phyloP scores from a whole-genome alignment of 1,140 invertebrate genomes.

The Sweltsa coloradensis region DNA sequence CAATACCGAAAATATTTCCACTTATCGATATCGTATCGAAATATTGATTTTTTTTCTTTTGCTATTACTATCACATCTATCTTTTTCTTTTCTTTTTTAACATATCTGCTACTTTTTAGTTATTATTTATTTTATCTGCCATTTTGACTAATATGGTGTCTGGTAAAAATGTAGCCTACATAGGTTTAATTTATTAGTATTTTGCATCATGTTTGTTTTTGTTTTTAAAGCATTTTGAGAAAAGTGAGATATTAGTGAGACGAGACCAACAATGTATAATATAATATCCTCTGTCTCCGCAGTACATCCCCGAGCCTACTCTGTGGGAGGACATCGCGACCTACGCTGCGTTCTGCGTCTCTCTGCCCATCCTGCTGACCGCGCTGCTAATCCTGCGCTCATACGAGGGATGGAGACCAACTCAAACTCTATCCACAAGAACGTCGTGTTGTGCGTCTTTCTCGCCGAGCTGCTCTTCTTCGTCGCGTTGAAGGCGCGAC shows the following conservation, averaged over 20 bases:
- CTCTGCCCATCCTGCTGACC: slow-evolving; percentile 63
- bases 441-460: slow-evolving; percentile 80
- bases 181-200: too few species aligned
- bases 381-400: slow-evolving; percentile 57
- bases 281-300: slow-evolving; percentile 16
- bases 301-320: slow-evolving; percentile 72
- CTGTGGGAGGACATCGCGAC: slow-evolving; percentile 73
- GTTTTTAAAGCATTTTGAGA: not conserved
- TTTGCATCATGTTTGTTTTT: not conserved
- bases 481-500: slow-evolving; percentile 67
- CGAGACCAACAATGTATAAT: slow-evolving; percentile 6
- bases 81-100: too few species aligned
- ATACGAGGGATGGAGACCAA: slow-evolving; percentile 73
- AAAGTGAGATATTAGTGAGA: not conserved
- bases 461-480: slow-evolving; percentile 75
- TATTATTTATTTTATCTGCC: too few species aligned
- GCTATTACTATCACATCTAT: too few species aligned
- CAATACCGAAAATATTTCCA: too few species aligned
- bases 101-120: too few species aligned
- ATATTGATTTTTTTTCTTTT: too few species aligned
- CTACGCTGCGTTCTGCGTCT: slow-evolving; percentile 76
- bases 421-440: slow-evolving; percentile 89
- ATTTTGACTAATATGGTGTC: too few species aligned
- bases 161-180: too few species aligned
- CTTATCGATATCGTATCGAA: too few species aligned